Evolutionary conservation across 2,888 invertebrate genomes (phyloP).

Genomic region (Sialis fuliginosa): DNA sequence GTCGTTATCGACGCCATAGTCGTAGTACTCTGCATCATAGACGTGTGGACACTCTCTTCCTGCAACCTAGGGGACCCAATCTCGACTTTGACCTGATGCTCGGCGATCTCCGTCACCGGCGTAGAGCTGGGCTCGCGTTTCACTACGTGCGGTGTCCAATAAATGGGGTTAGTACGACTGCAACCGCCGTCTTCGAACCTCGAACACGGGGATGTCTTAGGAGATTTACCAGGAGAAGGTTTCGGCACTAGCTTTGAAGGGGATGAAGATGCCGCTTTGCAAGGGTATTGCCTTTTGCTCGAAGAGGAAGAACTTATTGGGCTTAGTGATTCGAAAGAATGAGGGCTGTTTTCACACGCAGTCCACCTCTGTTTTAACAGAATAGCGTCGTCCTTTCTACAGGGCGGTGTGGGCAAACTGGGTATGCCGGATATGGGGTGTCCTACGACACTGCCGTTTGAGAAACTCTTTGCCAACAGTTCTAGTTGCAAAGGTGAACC

Average conservation of each 20-base stretch:
- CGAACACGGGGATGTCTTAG: slow-evolving; percentile 7
- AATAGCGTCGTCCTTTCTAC: background rate
- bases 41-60: slow-evolving; percentile 7
- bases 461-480: slow-evolving; percentile 31
- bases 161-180: slow-evolving; percentile 50
- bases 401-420: background rate
- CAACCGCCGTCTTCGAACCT: slow-evolving; percentile 35
- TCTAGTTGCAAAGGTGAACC: slow-evolving; percentile 48
- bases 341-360: slow-evolving; percentile 20
- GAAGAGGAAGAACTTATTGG: slow-evolving; percentile 27
- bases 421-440: slow-evolving; percentile 13
- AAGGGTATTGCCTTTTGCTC: slow-evolving; percentile 14
- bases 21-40: slow-evolving; percentile 11
- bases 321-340: slow-evolving; percentile 33
- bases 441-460: slow-evolving; percentile 27
- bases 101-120: slow-evolving; percentile 14
- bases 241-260: too few species aligned
- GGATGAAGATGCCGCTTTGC: background rate
- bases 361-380: background rate
- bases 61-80: slow-evolving; percentile 36
- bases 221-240: slow-evolving; percentile 4
- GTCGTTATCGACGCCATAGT: slow-evolving; percentile 4
- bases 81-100: slow-evolving; percentile 34
- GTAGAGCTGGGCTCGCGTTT: slow-evolving; percentile 44
- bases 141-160: slow-evolving; percentile 40